These are phyloP conservation scores for Willisornis vidua DNA, from an alignment of 2,113 vertebrate species.

Conservation along the genomic window DNA sequence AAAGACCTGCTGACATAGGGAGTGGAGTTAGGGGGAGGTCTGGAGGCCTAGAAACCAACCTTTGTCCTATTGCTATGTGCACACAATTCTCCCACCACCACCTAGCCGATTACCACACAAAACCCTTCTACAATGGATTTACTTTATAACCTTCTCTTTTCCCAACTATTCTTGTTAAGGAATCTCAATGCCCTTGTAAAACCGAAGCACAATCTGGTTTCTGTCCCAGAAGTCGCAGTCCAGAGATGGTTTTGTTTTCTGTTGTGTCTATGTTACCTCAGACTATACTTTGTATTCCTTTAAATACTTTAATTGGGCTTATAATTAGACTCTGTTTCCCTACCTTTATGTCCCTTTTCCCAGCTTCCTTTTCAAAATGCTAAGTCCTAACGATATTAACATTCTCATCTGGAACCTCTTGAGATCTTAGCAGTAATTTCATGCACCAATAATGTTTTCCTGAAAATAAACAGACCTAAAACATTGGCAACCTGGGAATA, in stretches of 20 bases:
- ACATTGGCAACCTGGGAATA: constrained; percentile 8
- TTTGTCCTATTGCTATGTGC: not conserved
- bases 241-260: constrained; percentile 18
- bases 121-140: not conserved
- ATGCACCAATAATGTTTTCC: constrained; percentile 4
- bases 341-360: not conserved
- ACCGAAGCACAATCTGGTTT: constrained; percentile 25
- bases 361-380: not conserved
- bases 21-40: not conserved
- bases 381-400: constrained; percentile 41
- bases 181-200: constrained; percentile 14
- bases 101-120: not conserved
- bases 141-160: not conserved
- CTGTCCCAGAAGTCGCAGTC: constrained; percentile 24
- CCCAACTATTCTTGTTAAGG: not conserved
- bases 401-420: constrained; percentile 26
- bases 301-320: constrained; percentile 27
- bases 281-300: not conserved
- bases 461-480: constrained; percentile 53
- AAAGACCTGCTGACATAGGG: not conserved
- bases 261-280: not conserved
- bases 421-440: constrained; percentile 42
- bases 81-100: not conserved
- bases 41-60: not conserved
- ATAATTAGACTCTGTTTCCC: not conserved